Evolutionary conservation across 1,140 invertebrate species (phyloP).

Genomic region (Coenobita brevimanus): DNA sequence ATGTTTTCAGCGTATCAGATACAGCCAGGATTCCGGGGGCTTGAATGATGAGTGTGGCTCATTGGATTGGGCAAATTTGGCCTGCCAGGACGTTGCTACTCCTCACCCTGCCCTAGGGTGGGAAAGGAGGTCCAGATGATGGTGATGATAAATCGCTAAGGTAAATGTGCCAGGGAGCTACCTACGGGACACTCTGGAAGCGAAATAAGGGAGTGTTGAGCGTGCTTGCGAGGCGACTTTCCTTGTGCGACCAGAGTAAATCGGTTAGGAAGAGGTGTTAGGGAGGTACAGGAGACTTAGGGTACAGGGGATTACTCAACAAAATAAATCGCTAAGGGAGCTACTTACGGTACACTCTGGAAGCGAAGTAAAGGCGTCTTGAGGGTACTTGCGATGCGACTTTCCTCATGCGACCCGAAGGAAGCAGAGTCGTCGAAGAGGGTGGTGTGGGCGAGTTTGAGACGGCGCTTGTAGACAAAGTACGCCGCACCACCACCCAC

Average conservation of each 20-base stretch:
- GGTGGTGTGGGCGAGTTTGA: slow-evolving; percentile 30
- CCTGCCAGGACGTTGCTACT: no score
- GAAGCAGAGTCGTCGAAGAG: slow-evolving; percentile 51
- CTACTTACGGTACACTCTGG: slow-evolving; percentile 56
- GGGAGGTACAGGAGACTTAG: not conserved
- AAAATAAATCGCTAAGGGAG: not conserved
- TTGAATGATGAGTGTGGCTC: no score
- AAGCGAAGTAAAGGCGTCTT: slow-evolving; percentile 51
- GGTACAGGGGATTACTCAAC: no score
- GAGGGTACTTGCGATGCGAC: not conserved
- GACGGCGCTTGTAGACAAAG: slow-evolving; percentile 27
- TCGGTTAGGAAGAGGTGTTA: no score
- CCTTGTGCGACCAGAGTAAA: slow-evolving; percentile 23
- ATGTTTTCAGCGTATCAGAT: no score
- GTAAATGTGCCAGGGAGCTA: not conserved
- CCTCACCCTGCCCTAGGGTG: no score
- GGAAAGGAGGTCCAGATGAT: no score
- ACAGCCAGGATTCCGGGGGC: no score
- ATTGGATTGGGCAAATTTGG: no score
- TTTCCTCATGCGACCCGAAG: slow-evolving; percentile 30
- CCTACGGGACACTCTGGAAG: slow-evolving; percentile 57
- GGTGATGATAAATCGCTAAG: not conserved
- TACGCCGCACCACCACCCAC: slow-evolving; percentile 12
- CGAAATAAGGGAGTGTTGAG: slow-evolving; percentile 46
- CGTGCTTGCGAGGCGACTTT: not conserved